These are phyloP conservation scores for Phaethon lepturus DNA, from an alignment of 2,113 vertebrate genomes.

Conservation along the genomic window DNA sequence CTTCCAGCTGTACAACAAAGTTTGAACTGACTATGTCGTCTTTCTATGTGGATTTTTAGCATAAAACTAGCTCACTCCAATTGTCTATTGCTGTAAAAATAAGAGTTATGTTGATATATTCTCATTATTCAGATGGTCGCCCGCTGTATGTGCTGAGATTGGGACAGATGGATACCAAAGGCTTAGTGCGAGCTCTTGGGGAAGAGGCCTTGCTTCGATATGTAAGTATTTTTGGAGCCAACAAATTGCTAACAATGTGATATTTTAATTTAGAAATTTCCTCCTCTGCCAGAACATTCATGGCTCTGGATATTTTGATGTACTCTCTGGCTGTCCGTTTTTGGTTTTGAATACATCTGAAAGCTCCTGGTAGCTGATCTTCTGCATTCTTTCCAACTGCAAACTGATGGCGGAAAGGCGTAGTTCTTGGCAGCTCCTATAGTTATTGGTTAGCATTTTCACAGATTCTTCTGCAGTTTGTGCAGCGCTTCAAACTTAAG, in stretches of 20 bases:
- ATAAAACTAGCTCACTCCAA: background rate
- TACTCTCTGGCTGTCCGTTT: background rate
- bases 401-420: background rate
- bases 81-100: background rate
- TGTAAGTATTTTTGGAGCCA: conserved; percentile 76
- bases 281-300: background rate
- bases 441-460: background rate
- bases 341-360: background rate
- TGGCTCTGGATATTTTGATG: background rate
- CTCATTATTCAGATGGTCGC: conserved; percentile 84
- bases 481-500: background rate
- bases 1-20: background rate
- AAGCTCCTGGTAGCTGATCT: background rate
- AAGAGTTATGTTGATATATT: background rate
- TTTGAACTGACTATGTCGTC: background rate
- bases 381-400: background rate
- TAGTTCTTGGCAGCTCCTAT: background rate
- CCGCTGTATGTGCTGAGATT: conserved; percentile 92
- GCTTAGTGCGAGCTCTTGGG: conserved; percentile 90
- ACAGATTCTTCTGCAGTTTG: background rate
- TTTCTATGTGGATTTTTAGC: background rate
- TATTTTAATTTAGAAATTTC: background rate
- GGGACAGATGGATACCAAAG: conserved; percentile 98
- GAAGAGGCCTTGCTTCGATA: conserved; percentile 92
- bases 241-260: background rate